Percentiles rank a stretch among this genome's conserved stretches.
These are phyloP conservation scores for Hystrix brachyura DNA, from an alignment of 2,113 vertebrate species.

Conservation along the genomic window DNA sequence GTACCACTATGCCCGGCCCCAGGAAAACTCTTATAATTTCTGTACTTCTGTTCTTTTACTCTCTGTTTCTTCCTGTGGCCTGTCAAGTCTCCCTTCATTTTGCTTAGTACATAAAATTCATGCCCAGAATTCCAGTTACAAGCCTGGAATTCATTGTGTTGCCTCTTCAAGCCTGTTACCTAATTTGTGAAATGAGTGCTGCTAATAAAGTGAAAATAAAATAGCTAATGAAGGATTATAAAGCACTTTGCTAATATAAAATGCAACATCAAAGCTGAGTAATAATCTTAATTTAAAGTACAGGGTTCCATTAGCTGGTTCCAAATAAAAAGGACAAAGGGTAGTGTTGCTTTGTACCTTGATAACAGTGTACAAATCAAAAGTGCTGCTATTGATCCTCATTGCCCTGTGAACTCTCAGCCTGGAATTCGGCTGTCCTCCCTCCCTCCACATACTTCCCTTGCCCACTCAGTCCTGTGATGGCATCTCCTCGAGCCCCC, in stretches of 20 bases:
- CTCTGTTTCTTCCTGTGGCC: neutral
- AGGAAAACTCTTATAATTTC: neutral
- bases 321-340: constrained; percentile 80
- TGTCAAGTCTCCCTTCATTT: constrained; percentile 25
- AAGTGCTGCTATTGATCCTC: constrained; percentile 70
- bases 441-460: constrained; percentile 62
- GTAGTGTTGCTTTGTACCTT: constrained; percentile 77
- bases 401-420: constrained; percentile 77
- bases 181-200: constrained; percentile 61
- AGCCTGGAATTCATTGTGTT: neutral
- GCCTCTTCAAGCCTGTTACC: constrained; percentile 41
- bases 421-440: constrained; percentile 70
- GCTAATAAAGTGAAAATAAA: constrained; percentile 73
- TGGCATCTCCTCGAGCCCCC: constrained; percentile 25
- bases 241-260: constrained; percentile 79
- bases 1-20: neutral
- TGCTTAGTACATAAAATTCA: neutral
- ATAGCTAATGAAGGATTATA: constrained; percentile 77
- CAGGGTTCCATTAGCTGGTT: constrained; percentile 70
- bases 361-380: constrained; percentile 75
- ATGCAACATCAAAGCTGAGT: constrained; percentile 74
- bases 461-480: constrained; percentile 18
- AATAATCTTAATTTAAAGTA: constrained; percentile 75
- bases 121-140: neutral
- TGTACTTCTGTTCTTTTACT: neutral